A percentile compares a stretch with the other conserved stretches of the same genome.
These are phyloP conservation scores for Diplazon laetatorius DNA, from an alignment of 2,888 invertebrate species.

Conservation along the genomic window DNA sequence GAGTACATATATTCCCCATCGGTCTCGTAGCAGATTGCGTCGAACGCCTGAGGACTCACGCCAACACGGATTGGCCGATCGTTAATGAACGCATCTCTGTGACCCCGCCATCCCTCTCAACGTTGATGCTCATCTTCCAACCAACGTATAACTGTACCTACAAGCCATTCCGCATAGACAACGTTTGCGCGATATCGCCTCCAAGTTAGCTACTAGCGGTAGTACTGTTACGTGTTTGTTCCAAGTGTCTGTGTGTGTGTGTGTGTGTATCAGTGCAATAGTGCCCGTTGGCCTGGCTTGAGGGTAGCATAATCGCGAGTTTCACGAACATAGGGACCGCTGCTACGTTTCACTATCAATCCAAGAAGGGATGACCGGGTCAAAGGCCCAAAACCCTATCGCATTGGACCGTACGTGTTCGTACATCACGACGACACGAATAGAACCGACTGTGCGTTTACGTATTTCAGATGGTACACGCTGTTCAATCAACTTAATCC, in stretches of 20 bases:
- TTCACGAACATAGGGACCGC: not conserved
- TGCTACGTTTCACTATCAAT: conserved; percentile 28
- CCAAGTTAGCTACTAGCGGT: not conserved
- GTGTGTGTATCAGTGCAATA: conserved; percentile 15
- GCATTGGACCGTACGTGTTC: conserved; percentile 32
- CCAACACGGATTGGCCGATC: conserved; percentile 39
- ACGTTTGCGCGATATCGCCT: not conserved
- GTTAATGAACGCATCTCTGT: conserved; percentile 56
- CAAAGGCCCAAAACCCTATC: conserved; percentile 55
- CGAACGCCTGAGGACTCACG: conserved; percentile 14
- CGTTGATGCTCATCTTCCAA: conserved; percentile 53
- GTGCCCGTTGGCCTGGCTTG: not conserved
- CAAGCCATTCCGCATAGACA: no score
- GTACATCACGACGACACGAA: conserved; percentile 20
- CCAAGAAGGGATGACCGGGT: conserved; percentile 37
- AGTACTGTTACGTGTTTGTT: not conserved
- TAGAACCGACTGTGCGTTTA: not conserved
- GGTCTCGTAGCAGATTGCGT: conserved; percentile 16
- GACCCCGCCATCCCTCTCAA: conserved; percentile 1
- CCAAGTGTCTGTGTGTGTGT: not conserved
- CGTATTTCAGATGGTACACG: no score
- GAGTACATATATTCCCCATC: not conserved
- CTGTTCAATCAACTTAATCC: no score
- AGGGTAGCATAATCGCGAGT: conserved; percentile 15
- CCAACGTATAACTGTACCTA: conserved; percentile 45